Evolutionary conservation across 2,888 invertebrate genomes (phyloP).

Genomic region (Tetranychus piercei): DNA sequence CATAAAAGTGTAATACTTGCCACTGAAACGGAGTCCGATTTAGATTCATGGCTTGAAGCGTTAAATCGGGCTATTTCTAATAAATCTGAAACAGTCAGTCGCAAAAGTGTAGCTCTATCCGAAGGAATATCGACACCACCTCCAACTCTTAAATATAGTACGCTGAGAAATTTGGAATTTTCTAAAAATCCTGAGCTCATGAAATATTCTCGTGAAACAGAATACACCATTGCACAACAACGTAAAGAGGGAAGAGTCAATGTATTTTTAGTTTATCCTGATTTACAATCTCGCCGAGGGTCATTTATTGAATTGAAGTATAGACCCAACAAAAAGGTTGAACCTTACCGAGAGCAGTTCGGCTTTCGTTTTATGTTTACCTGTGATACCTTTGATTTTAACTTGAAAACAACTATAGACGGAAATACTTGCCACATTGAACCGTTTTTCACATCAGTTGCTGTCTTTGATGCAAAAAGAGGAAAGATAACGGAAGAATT

Average conservation of each 20-base stretch:
- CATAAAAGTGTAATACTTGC: conserved; percentile 69
- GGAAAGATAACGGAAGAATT: conserved; percentile 84
- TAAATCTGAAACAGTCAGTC: conserved; percentile 12
- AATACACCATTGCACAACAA: conserved; percentile 59
- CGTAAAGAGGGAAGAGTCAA: conserved; percentile 59
- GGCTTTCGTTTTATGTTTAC: conserved; percentile 13
- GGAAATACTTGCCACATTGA: conserved; percentile 44
- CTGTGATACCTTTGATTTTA: conserved; percentile 15
- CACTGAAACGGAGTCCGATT: conserved; percentile 63
- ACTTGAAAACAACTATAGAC: conserved; percentile 13
- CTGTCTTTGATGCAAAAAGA: conserved; percentile 70
- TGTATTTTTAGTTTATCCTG: conserved; percentile 52
- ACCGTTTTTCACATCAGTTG: conserved; percentile 74
- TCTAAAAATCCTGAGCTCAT: conserved; percentile 79
- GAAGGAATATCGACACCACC: conserved; percentile 21
- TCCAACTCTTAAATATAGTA: conserved; percentile 38
- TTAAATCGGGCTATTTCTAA: conserved; percentile 52
- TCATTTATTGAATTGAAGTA: conserved; percentile 2
- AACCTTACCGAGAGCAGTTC: conserved; percentile 11
- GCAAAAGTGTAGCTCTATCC: conserved; percentile 13
- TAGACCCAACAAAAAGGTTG: not conserved
- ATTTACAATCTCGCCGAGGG: conserved; percentile 11
- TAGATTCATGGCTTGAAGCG: conserved; percentile 62
- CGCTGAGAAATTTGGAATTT: conserved; percentile 67
- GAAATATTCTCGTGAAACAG: conserved; percentile 74